Conservation (phyloP, 2,797 vertebrate species). For the Tadarida brasiliensis region DNA sequence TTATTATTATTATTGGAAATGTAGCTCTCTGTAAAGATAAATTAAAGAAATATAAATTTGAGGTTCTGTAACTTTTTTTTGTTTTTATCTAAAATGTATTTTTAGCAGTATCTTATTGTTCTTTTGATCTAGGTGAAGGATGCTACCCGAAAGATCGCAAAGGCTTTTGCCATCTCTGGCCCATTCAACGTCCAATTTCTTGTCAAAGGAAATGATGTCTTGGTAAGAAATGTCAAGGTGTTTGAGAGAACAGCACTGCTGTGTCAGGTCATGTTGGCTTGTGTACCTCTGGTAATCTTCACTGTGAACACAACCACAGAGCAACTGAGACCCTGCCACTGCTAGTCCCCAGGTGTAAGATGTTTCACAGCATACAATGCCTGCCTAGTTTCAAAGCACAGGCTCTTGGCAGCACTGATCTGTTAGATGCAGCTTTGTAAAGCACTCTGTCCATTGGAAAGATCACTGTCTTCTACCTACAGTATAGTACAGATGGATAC, state of each 20-base stretch:
- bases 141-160: slow-evolving; percentile 94
- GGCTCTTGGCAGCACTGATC: slow-evolving; percentile 27
- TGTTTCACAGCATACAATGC: not conserved
- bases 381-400: not conserved
- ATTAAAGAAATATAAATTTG: not conserved
- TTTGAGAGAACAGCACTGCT: not conserved
- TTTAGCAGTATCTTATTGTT: not conserved
- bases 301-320: slow-evolving; percentile 3
- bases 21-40: not conserved
- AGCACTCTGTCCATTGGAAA: slow-evolving; percentile 44
- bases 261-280: not conserved
- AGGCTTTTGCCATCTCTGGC: slow-evolving; percentile 96
- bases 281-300: not conserved
- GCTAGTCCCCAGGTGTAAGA: not conserved
- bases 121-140: slow-evolving; percentile 91
- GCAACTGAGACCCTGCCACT: not conserved
- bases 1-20: not conserved
- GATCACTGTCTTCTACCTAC: not conserved
- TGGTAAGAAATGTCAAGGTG: slow-evolving; percentile 90
- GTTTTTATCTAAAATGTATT: not conserved
- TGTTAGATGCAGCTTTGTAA: slow-evolving; percentile 56
- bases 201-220: slow-evolving; percentile 95
- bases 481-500: not conserved
- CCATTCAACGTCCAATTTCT: slow-evolving; percentile 98
- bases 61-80: not conserved